Evolutionary conservation across 2,113 vertebrate species (phyloP).

Genomic region (Urocitellus parryii): DNA sequence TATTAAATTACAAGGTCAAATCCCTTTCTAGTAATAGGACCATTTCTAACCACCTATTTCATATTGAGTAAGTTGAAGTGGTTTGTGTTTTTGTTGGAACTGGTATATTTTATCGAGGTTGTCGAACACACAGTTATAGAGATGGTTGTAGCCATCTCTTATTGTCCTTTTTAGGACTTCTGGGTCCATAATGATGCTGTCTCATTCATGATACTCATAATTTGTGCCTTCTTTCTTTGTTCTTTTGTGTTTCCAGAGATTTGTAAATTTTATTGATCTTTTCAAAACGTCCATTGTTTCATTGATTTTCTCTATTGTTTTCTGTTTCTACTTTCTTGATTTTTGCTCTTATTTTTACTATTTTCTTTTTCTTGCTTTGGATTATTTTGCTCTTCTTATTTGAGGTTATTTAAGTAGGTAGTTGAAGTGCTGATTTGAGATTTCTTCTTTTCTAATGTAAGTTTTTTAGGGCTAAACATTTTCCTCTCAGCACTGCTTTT

Average conservation of each 20-base stretch:
- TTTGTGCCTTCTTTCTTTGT: neutral
- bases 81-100: neutral
- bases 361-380: neutral
- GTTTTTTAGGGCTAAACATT: neutral
- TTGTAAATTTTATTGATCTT: neutral
- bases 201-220: neutral
- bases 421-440: neutral
- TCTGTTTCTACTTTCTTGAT: neutral
- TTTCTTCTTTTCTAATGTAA: neutral
- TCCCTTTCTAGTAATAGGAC: neutral
- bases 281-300: neutral
- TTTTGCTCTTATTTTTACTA: neutral
- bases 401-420: neutral
- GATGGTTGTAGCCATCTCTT: neutral
- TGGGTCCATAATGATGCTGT: neutral
- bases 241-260: neutral
- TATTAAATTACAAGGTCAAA: neutral
- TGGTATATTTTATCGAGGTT: neutral
- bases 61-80: neutral
- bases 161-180: neutral
- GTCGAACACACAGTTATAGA: neutral
- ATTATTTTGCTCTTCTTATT: neutral
- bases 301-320: neutral
- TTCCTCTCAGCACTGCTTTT: neutral
- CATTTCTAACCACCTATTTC: neutral